Percentiles rank a stretch among this genome's conserved stretches.
phyloP scores from a whole-genome alignment of 2,797 vertebrate genomes.

The Alcedo atthis region DNA sequence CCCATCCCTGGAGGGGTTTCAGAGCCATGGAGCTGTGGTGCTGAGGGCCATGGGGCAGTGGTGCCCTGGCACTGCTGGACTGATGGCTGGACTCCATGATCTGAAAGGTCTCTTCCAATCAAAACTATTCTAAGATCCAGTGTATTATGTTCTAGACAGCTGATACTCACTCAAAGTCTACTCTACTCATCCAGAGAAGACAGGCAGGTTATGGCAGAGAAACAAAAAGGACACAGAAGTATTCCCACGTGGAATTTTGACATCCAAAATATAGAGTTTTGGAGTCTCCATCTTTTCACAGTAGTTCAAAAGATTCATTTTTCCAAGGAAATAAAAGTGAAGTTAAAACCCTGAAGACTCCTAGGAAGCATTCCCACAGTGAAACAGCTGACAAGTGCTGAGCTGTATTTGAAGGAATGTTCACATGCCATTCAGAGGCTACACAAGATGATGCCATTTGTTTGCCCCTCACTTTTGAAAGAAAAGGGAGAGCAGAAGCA shows the following conservation, averaged over 20 bases:
- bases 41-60: not conserved
- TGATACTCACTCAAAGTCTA: not conserved
- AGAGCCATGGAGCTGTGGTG: not conserved
- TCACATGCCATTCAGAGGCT: not conserved
- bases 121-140: not conserved
- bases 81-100: not conserved
- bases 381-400: constrained; percentile 12
- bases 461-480: not conserved
- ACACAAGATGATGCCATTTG: not conserved
- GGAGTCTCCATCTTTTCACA: not conserved
- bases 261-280: not conserved
- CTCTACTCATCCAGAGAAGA: not conserved
- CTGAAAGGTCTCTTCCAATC: not conserved
- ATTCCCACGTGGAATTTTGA: not conserved
- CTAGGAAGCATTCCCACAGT: not conserved
- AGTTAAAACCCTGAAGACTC: not conserved
- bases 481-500: not conserved
- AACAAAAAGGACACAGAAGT: not conserved
- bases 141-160: not conserved
- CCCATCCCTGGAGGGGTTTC: not conserved
- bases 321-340: not conserved
- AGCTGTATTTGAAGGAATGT: not conserved
- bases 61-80: not conserved
- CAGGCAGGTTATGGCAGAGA: not conserved
- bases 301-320: not conserved